These are phyloP conservation scores for Pterois miles DNA, from an alignment of 2,797 vertebrate genomes.

Conservation along the genomic window DNA sequence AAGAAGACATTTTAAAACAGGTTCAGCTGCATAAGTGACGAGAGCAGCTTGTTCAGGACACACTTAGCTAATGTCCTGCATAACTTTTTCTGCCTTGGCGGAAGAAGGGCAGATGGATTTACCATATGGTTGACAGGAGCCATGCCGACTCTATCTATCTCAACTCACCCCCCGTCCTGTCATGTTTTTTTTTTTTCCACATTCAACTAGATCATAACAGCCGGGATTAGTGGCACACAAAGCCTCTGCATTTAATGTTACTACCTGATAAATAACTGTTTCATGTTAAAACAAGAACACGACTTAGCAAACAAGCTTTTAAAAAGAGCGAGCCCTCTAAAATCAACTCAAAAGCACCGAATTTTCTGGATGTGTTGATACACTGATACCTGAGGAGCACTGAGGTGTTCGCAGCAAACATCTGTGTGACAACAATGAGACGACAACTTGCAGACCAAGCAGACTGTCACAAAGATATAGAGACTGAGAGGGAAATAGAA, in stretches of 20 bases:
- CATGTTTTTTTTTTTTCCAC: conserved; percentile 2
- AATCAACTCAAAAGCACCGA: neutral
- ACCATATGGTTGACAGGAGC: conserved; percentile 70
- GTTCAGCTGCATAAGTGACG: conserved; percentile 21
- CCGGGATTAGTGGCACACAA: neutral
- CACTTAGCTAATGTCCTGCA: conserved; percentile 29
- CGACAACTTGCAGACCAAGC: conserved; percentile 18
- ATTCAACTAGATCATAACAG: conserved; percentile 25
- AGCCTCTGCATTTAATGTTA: neutral
- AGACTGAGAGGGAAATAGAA: conserved; percentile 19
- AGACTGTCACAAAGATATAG: conserved; percentile 34
- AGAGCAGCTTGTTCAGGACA: conserved; percentile 33
- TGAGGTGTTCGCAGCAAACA: conserved; percentile 22
- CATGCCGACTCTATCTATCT: conserved; percentile 43
- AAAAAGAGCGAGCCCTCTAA: neutral
- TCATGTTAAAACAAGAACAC: neutral
- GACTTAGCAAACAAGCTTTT: neutral
- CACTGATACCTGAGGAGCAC: neutral
- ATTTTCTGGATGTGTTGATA: neutral
- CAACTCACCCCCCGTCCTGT: conserved; percentile 5
- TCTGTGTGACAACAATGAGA: conserved; percentile 10
- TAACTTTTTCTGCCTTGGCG: conserved; percentile 52
- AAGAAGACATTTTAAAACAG: neutral
- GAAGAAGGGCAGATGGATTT: conserved; percentile 70
- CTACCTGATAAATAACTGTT: neutral